phyloP scores from a whole-genome alignment of 1,140 invertebrate species.

The Drosophila kikkawai region DNA sequence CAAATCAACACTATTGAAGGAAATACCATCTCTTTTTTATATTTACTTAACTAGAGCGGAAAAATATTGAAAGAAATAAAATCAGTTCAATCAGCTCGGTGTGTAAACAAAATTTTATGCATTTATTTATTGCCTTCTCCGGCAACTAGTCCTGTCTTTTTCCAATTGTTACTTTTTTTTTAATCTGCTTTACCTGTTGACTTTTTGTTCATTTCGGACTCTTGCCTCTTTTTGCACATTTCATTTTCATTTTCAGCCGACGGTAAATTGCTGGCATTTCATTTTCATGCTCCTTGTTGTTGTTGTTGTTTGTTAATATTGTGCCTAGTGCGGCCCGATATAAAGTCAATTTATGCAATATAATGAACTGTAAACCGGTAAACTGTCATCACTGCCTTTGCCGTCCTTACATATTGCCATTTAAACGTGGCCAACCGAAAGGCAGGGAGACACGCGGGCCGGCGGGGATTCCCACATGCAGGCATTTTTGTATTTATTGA shows the following conservation, averaged over 20 bases:
- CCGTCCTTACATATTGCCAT: conserved; percentile 52
- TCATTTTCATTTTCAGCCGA: conserved; percentile 33
- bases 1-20: background rate
- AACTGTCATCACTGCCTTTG: conserved; percentile 71
- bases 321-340: conserved; percentile 54
- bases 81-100: conserved; percentile 7
- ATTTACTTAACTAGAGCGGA: background rate
- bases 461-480: conserved; percentile 21
- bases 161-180: conserved; percentile 23
- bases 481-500: conserved; percentile 63
- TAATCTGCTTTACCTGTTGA: conserved; percentile 38
- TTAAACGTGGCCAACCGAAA: conserved; percentile 55
- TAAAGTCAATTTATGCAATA: conserved; percentile 77
- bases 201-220: conserved; percentile 42
- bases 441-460: background rate
- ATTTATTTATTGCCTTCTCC: conserved; percentile 12
- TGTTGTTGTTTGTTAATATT: conserved; percentile 58
- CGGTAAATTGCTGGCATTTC: conserved; percentile 51
- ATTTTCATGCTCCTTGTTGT: conserved; percentile 41
- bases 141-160: conserved; percentile 16
- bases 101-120: conserved; percentile 13
- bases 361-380: conserved; percentile 81
- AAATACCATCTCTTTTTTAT: background rate
- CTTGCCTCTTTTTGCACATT: conserved; percentile 29
- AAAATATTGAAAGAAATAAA: conserved; percentile 6